These are phyloP conservation scores for Fragum sueziense DNA, from an alignment of 2,888 invertebrate genomes.

Conservation along the genomic window DNA sequence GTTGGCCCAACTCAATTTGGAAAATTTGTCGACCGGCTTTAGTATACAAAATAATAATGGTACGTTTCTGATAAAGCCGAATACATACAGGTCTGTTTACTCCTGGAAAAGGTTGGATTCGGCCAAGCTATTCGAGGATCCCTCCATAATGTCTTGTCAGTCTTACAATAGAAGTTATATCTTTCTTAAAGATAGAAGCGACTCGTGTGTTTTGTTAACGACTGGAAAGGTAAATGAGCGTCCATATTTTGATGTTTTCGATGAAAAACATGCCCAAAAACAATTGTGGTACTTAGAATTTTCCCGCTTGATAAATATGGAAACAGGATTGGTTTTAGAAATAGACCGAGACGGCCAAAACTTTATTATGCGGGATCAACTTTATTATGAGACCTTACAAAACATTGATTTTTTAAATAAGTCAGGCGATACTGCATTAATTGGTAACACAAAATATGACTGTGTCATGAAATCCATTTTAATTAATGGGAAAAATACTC, in stretches of 20 bases:
- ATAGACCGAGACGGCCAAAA: not conserved
- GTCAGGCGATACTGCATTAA: too few relatives aligned
- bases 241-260: not conserved
- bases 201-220: not conserved
- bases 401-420: not conserved
- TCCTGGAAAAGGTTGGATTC: not conserved
- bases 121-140: not conserved
- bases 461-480: not conserved
- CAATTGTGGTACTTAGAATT: constrained; percentile 7
- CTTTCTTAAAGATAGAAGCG: not conserved
- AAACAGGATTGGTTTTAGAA: not conserved
- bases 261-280: not conserved
- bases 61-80: not conserved
- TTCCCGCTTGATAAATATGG: constrained; percentile 4
- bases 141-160: not conserved
- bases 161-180: not conserved
- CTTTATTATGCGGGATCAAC: not conserved
- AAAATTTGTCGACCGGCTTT: not conserved
- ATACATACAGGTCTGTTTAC: not conserved
- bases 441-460: not conserved
- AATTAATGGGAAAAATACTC: not conserved
- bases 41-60: not conserved
- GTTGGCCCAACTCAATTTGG: not conserved
- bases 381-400: not conserved
- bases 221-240: not conserved